Percentiles rank a stretch among this genome's conserved stretches.
Evolutionary conservation across 2,888 invertebrate species (phyloP).

Genomic region (Lycocerus yunnanus): DNA sequence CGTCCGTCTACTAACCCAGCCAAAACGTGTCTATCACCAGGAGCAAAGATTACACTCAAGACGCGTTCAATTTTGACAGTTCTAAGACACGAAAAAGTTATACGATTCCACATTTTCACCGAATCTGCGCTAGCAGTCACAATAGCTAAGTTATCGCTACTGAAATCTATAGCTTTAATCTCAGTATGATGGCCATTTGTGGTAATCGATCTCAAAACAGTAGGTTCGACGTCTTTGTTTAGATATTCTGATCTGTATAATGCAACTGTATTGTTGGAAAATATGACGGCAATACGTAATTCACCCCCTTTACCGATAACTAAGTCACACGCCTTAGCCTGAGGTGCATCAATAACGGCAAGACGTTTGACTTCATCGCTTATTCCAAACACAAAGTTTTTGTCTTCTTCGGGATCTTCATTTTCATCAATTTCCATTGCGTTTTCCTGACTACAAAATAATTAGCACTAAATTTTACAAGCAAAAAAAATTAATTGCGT

Average conservation of each 20-base stretch:
- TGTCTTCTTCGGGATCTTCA: conserved; percentile 42
- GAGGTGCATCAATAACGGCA: conserved; percentile 65
- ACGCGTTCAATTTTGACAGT: conserved; percentile 64
- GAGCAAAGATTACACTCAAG: conserved; percentile 77
- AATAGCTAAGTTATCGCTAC: conserved; percentile 87
- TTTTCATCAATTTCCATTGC: conserved; percentile 40
- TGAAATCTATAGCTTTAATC: conserved; percentile 84
- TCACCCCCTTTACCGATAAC: conserved; percentile 74
- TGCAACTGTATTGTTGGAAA: conserved; percentile 78
- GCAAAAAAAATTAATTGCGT: too few relatives aligned
- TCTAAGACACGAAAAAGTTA: conserved; percentile 64
- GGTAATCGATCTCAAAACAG: conserved; percentile 66
- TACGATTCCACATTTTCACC: conserved; percentile 94
- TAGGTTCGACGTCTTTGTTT: conserved; percentile 59
- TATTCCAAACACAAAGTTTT: conserved; percentile 49
- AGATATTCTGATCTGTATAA: conserved; percentile 65
- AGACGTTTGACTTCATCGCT: conserved; percentile 62
- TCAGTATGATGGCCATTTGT: conserved; percentile 88
- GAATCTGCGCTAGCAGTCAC: conserved; percentile 86
- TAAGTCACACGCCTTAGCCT: conserved; percentile 72
- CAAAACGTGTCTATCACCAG: conserved; percentile 88
- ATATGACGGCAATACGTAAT: conserved; percentile 66
- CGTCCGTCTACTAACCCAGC: conserved; percentile 85
- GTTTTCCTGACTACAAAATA: conserved; percentile 36
- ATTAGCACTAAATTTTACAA: neutral